These are phyloP conservation scores for Leptestheria dahalacensis DNA, from an alignment of 1,140 invertebrate species.

Conservation along the genomic window DNA sequence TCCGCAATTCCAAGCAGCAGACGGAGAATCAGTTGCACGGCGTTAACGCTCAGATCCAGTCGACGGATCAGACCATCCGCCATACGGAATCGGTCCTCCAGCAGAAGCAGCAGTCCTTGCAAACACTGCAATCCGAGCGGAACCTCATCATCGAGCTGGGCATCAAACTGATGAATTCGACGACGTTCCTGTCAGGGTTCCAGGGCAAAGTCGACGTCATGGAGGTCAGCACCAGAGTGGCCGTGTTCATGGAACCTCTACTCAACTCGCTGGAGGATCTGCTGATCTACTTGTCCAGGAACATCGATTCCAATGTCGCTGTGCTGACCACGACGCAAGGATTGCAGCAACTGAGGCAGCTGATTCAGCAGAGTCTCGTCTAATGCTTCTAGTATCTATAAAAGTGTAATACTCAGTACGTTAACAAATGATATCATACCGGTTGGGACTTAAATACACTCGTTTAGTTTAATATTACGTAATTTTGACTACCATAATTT, in stretches of 20 bases:
- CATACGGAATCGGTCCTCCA: background rate
- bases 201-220: conserved; percentile 8
- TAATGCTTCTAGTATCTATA: too few relatives aligned
- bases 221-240: background rate
- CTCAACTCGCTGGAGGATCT: background rate
- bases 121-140: background rate
- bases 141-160: conserved; percentile 1
- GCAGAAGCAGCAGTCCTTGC: background rate
- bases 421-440: too few relatives aligned
- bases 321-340: background rate
- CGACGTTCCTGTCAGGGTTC: background rate
- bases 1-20: background rate
- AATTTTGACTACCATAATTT: too few relatives aligned
- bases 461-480: too few relatives aligned
- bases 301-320: background rate
- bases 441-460: too few relatives aligned
- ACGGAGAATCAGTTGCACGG: background rate
- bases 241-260: background rate
- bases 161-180: conserved; percentile 5
- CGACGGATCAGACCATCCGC: background rate
- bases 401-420: too few relatives aligned
- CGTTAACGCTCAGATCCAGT: background rate
- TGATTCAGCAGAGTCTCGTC: background rate
- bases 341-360: background rate
- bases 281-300: background rate